Evolutionary conservation across 2,888 invertebrate species (phyloP), one percentile per base, ranked within the genome.

Genomic region (Melinopterus prodromus): DNA sequence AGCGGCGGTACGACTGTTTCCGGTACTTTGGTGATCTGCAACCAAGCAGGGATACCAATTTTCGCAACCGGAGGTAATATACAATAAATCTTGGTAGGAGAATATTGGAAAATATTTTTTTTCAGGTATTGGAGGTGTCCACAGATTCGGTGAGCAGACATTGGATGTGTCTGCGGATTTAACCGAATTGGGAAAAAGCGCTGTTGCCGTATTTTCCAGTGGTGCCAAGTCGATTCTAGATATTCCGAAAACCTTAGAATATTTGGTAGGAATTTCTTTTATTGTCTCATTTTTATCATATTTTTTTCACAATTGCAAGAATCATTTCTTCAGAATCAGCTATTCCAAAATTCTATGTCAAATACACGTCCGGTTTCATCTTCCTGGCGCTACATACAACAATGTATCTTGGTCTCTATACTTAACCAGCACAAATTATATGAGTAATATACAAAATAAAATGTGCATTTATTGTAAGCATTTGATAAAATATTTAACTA

Each of bases 141-240:
- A 99, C 89, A 93, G 98, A 6, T 94, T 94, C 75, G 98, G 95
- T 0, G 95, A 97, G 87, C 88, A 89, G n/a, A 95, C 96, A 71
- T 91, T 98, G 89, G 99, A 99, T 88, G 91, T 99, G 78, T 99
- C 99, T 81, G 97, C 99, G 0, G 99, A 99, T 90, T 91, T 99
- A 77, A 93, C 93, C 6, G 99, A 99, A 89, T 91, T 99, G 78
- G 96, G 98, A 0, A 92, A 95, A 80, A 97, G 95, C 81, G 94
- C 95, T 14, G 94, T 99, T 0, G 93, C 97, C 74, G 98, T 99
- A 6, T 94, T 99, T 2, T 98, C 97, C 84, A 97, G 98, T 86
- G 99, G 99, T 0, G 94, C 98, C 79, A 99, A 99, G 90, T 98
- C 99, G 16, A 99, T 99, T 85, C 91, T 99, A 80, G 99, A 99